These are phyloP conservation scores for Platyscapa corneri DNA, from an alignment of 1,140 invertebrate genomes.

Conservation along the genomic window DNA sequence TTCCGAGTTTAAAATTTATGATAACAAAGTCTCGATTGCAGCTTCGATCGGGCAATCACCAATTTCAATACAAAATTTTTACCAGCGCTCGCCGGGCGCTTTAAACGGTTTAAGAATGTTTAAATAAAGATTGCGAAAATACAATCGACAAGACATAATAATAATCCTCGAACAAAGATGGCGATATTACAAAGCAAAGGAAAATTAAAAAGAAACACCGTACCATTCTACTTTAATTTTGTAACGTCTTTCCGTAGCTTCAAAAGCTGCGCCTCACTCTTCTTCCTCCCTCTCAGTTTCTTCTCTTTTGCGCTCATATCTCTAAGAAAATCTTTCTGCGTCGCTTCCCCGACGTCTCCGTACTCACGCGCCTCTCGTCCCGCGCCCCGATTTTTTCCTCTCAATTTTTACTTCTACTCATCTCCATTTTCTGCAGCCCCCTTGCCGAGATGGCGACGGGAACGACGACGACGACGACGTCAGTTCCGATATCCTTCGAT, in stretches of 20 bases:
- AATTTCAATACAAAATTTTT: background rate
- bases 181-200: background rate
- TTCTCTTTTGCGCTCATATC: constrained; percentile 10
- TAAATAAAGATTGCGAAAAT: background rate
- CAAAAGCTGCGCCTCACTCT: constrained; percentile 31
- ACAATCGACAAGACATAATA: background rate
- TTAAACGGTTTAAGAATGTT: background rate
- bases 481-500: constrained; percentile 41
- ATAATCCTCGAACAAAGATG: background rate
- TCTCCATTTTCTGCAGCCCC: constrained; percentile 29
- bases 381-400: constrained; percentile 20
- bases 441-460: background rate
- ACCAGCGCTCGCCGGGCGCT: too few species aligned
- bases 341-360: constrained; percentile 1
- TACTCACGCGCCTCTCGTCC: too few species aligned
- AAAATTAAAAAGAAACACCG: constrained; percentile 10
- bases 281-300: background rate
- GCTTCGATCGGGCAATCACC: background rate
- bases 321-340: constrained; percentile 37
- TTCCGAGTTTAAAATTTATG: too few species aligned
- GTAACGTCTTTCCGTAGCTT: background rate
- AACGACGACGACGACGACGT: background rate
- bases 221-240: constrained; percentile 7
- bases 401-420: constrained; percentile 44
- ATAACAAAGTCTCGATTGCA: too few species aligned